Conservation (phyloP, 2,797 vertebrate genomes). For the Carcharodon carcharias region DNA sequence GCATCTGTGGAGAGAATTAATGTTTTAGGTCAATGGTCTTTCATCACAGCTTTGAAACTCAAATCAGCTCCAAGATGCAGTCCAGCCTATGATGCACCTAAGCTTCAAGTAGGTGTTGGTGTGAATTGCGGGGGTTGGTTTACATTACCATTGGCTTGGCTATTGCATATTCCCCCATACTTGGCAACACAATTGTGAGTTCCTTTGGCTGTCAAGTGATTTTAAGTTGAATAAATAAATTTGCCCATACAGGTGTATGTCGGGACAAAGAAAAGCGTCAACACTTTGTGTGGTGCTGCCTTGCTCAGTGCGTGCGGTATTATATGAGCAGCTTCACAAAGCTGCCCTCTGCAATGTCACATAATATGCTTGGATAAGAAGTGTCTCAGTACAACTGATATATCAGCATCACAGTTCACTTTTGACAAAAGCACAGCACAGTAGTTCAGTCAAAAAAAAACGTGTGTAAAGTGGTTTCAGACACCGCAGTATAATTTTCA, state of each 20-base stretch:
- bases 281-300: neutral
- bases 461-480: constrained; percentile 4
- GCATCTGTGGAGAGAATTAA: too few relatives aligned
- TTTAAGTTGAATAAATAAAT: neutral
- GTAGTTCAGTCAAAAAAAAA: neutral
- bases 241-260: too few relatives aligned
- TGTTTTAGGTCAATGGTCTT: too few relatives aligned
- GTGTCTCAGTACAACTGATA: neutral
- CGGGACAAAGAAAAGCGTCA: neutral
- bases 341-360: neutral
- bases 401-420: constrained; percentile 13
- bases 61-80: neutral
- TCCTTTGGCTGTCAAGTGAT: neutral
- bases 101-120: neutral
- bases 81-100: neutral
- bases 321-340: neutral
- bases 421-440: neutral
- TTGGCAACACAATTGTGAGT: neutral
- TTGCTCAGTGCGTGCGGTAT: neutral
- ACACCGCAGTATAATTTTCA: constrained; percentile 11
- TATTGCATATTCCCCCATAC: neutral
- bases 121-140: neutral
- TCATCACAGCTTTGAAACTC: neutral
- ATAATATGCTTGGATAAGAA: neutral
- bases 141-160: neutral